Percentiles rank a stretch among this genome's conserved stretches.
phyloP scores from a whole-genome alignment of 1,140 invertebrate species.

The Plectrocnemia conspersa region DNA sequence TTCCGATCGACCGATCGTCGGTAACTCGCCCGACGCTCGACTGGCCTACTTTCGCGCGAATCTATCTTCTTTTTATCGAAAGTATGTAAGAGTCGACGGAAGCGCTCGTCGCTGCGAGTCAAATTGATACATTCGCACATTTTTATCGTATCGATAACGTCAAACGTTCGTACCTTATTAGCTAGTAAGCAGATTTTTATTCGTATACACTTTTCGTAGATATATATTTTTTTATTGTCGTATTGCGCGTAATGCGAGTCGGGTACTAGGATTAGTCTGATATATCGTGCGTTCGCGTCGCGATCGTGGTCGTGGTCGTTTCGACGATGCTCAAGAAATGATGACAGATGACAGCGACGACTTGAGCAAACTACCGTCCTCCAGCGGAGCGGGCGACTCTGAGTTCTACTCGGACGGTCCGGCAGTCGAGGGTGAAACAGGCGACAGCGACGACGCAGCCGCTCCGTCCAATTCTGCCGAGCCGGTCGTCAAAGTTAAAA shows the following conservation, averaged over 20 bases:
- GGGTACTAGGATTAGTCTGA: too few relatives aligned
- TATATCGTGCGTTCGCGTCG: too few relatives aligned
- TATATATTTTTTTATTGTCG: background rate
- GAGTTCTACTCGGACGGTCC: slow-evolving; percentile 7
- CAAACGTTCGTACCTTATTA: slow-evolving; percentile 2
- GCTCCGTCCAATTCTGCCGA: background rate
- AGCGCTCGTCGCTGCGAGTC: background rate
- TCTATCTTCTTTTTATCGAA: slow-evolving; percentile 30
- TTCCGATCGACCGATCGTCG: slow-evolving; percentile 8
- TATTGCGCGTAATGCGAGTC: too few relatives aligned
- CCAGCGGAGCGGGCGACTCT: slow-evolving; percentile 2
- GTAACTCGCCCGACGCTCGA: background rate
- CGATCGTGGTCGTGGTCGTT: too few relatives aligned
- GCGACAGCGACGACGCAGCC: background rate
- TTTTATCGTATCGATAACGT: background rate
- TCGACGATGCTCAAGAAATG: slow-evolving; percentile 30
- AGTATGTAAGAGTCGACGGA: slow-evolving; percentile 34
- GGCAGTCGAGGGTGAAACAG: background rate
- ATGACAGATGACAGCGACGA: slow-evolving; percentile 28
- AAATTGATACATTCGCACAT: background rate
- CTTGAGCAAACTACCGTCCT: slow-evolving; percentile 22
- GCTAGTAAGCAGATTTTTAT: background rate
- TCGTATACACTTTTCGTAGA: background rate
- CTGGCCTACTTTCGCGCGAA: slow-evolving; percentile 29
- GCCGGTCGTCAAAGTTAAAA: slow-evolving; percentile 34